phyloP scores from a whole-genome alignment of 2,888 invertebrate species.

The Tenthredo distinguenda region DNA sequence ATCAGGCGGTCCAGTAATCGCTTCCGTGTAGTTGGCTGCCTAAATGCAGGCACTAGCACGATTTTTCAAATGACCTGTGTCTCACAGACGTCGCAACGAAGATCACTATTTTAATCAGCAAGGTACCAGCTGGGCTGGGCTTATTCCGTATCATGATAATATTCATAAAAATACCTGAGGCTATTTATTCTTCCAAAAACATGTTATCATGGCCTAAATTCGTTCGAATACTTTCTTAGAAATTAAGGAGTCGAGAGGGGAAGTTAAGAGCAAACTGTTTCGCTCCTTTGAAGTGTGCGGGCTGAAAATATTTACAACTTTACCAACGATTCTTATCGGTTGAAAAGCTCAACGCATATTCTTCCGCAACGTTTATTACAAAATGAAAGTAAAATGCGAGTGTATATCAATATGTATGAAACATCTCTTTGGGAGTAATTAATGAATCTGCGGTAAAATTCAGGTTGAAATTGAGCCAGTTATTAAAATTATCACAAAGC shows the following conservation, averaged over 20 bases:
- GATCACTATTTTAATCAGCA: too few relatives aligned
- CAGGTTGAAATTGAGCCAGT: background rate
- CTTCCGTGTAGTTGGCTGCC: too few relatives aligned
- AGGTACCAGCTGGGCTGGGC: too few relatives aligned
- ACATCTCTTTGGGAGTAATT: background rate
- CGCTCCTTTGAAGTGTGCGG: background rate
- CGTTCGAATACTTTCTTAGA: background rate
- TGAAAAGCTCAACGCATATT: background rate
- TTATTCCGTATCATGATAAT: background rate
- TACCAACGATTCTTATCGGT: background rate
- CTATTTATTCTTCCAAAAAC: background rate
- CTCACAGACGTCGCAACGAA: too few relatives aligned
- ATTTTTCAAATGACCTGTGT: too few relatives aligned
- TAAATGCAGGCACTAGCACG: too few relatives aligned
- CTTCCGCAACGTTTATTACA: background rate
- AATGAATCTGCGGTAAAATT: background rate
- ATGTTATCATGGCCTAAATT: background rate
- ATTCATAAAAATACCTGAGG: background rate
- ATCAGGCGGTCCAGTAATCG: too few relatives aligned
- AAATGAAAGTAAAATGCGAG: background rate
- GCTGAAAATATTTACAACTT: background rate
- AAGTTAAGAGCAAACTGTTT: background rate
- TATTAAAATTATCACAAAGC: background rate
- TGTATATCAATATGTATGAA: background rate
- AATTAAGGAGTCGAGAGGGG: background rate